Evolutionary conservation across 2,113 vertebrate species (phyloP), one percentile per base, ranked within the genome.

Genomic region (Menura novaehollandiae): DNA sequence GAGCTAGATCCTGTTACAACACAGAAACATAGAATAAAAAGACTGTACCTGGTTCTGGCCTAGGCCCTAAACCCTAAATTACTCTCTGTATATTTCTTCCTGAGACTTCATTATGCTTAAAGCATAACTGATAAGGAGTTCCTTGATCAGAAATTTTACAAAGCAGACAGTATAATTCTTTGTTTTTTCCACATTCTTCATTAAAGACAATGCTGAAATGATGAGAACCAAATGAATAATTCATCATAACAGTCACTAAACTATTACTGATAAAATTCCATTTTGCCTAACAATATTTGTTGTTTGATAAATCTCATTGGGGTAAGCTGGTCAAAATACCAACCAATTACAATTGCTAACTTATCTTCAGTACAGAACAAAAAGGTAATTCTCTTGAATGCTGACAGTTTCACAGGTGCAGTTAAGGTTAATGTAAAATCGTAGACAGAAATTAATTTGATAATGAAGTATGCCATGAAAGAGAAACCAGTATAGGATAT

Each of bases 401-500:
- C 13, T 79, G 60, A 55, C 39, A 67, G 16, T 71, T 96, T 75
- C 73, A 66, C 33, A 75, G 81, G 33, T 75, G 47, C 3, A 59
- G 58, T 75, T 97, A 89, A 95, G 43, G 56, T 81, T 89, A 89
- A 85, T 82, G 21, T 44, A 68, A 91, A 93, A 89, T 60, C 43
- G 51, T 35, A 87, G 73, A 84, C 26, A 89, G 59, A 71, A 87
- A 94, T 81, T 14, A 89, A 78, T 89, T 93, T 93, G 19, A 26
- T 87, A 85, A 67, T 72, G 69, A 93, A 63, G 11, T 33, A 59
- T 59, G 14, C 6, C 23, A 23, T 47, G 67, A 71, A 77, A 87
- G 13, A 75, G 26, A 95, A 94, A 62, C 0, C 10, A 46, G 21
- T 39, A 37, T n/a, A 59, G 47, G 71, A 53, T 33, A 15, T 9